Percentiles rank a stretch among this genome's conserved stretches.
Conservation (phyloP, 2,888 invertebrate genomes). For the Drosophila eohydei region DNA sequence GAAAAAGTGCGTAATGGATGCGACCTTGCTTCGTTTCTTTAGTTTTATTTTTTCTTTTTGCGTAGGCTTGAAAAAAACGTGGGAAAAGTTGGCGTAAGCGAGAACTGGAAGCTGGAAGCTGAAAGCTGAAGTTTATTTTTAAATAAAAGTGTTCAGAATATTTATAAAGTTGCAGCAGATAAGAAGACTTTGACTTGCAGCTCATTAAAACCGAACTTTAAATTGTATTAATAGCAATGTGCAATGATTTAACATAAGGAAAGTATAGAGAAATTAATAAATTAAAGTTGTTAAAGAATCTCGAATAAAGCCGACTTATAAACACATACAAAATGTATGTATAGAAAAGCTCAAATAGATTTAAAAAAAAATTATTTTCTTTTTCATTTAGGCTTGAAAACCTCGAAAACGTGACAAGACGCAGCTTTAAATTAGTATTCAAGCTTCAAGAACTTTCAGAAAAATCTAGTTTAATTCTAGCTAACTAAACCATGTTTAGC, state of each 20-base stretch:
- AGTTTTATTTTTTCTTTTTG: conserved; percentile 3
- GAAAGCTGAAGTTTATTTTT: conserved; percentile 11
- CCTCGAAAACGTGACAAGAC: too few species aligned
- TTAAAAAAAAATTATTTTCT: too few species aligned
- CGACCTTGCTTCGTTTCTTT: conserved; percentile 36
- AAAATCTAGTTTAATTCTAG: too few species aligned
- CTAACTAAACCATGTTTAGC: too few species aligned
- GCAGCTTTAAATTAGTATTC: too few species aligned
- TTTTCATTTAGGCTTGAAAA: too few species aligned
- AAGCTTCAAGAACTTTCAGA: too few species aligned
- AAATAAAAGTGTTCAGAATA: background rate
- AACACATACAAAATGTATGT: background rate
- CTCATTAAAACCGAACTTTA: background rate
- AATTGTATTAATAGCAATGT: background rate
- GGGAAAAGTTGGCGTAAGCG: conserved; percentile 28
- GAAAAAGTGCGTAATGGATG: conserved; percentile 32
- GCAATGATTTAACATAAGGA: background rate
- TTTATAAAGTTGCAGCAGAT: conserved; percentile 6
- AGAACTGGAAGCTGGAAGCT: background rate
- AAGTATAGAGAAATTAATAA: background rate
- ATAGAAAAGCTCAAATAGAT: too few species aligned
- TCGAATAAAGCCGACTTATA: background rate
- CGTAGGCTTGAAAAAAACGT: conserved; percentile 31
- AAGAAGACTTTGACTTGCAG: background rate
- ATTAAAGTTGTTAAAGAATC: background rate